Percentiles rank a stretch among this genome's conserved stretches.
These are phyloP conservation scores for Carlito syrichta DNA, from an alignment of 2,113 vertebrate species.

Conservation along the genomic window DNA sequence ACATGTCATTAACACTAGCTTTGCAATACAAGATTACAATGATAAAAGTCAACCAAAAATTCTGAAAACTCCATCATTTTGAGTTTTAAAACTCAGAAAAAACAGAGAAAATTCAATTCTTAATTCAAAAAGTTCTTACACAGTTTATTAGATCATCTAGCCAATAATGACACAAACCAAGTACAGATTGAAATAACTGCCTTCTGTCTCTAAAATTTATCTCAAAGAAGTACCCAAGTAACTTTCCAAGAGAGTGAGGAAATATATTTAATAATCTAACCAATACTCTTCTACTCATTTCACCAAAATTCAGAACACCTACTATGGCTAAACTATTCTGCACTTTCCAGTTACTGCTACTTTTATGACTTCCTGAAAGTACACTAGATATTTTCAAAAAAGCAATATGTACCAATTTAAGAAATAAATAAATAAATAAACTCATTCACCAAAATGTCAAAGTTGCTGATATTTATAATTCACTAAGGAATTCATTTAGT, in stretches of 20 bases:
- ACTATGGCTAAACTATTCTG: too few relatives aligned
- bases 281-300: too few relatives aligned
- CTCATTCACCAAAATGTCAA: background rate
- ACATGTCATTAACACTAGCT: background rate
- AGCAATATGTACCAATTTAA: too few relatives aligned
- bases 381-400: too few relatives aligned
- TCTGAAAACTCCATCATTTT: background rate
- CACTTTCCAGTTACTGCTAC: too few relatives aligned
- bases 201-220: background rate
- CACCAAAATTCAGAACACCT: too few relatives aligned
- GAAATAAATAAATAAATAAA: background rate
- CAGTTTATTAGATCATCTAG: background rate
- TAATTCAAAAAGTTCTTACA: background rate
- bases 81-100: background rate
- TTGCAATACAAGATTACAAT: background rate
- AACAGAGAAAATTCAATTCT: background rate
- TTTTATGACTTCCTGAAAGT: too few relatives aligned
- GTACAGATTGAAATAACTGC: background rate
- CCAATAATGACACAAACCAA: background rate
- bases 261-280: too few relatives aligned
- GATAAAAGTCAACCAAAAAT: background rate
- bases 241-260: background rate
- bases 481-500: background rate
- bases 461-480: background rate
- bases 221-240: background rate